phyloP scores from a whole-genome alignment of 1,140 invertebrate genomes.

The Riptortus pedestris region DNA sequence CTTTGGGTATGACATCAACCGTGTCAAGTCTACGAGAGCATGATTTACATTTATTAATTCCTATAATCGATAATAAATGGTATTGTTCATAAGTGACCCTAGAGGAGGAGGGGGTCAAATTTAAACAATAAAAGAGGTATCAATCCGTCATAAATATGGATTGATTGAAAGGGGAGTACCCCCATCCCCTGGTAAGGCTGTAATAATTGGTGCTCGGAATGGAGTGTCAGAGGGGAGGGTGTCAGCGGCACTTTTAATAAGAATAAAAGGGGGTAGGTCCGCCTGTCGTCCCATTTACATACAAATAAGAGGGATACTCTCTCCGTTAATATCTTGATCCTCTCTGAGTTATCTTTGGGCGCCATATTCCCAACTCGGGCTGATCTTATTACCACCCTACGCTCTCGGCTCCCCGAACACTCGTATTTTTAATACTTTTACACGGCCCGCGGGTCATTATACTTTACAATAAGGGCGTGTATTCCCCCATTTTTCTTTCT shows the following conservation, averaged over 20 bases:
- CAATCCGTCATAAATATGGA: not conserved
- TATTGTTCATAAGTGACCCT: not conserved
- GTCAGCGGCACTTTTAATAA: slow-evolving; percentile 14
- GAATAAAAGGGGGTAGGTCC: not conserved
- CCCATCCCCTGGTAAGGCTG: no score
- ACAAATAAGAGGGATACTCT: slow-evolving; percentile 18
- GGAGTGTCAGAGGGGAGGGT: not conserved
- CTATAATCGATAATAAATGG: not conserved
- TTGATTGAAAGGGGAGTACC: not conserved
- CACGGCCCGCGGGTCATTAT: slow-evolving; percentile 25
- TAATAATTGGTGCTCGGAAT: not conserved
- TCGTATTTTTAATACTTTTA: slow-evolving; percentile 27
- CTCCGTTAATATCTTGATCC: slow-evolving; percentile 20
- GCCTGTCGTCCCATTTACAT: slow-evolving; percentile 5
- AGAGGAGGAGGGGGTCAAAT: no score
- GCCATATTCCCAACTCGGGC: slow-evolving; percentile 13
- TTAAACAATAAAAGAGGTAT: not conserved
- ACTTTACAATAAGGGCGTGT: slow-evolving; percentile 29
- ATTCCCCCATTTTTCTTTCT: slow-evolving; percentile 26
- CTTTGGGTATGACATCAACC: no score
- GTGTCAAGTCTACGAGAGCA: no score
- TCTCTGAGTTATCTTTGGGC: not conserved
- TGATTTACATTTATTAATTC: not conserved
- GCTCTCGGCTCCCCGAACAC: not conserved
- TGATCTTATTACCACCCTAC: not conserved